phyloP scores from a whole-genome alignment of 2,113 vertebrate genomes.

The Periophthalmus modestus region DNA sequence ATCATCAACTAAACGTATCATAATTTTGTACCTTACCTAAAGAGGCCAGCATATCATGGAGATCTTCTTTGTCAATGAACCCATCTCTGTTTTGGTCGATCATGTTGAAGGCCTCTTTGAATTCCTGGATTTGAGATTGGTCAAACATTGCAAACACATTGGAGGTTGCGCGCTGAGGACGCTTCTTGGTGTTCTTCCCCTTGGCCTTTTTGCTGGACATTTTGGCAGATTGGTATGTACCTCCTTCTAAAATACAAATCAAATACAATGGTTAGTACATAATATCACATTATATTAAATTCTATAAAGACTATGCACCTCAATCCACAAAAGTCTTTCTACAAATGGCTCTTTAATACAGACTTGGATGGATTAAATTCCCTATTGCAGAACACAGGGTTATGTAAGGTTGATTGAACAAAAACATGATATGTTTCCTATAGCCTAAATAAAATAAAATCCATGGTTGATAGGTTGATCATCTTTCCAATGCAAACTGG shows the following conservation, averaged over 20 bases:
- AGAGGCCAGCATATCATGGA: conserved; percentile 93
- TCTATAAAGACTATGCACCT: not conserved
- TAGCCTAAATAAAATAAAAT: too few species aligned
- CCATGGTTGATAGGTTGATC: too few species aligned
- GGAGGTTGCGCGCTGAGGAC: conserved; percentile 91
- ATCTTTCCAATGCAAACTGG: too few species aligned
- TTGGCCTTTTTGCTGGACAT: conserved; percentile 96
- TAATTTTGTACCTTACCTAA: conserved; percentile 74
- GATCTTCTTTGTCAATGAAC: conserved; percentile 92
- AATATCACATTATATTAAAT: not conserved
- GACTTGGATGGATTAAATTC: too few species aligned
- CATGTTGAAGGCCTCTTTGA: conserved; percentile 96
- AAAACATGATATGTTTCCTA: too few species aligned
- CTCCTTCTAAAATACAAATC: conserved; percentile 7
- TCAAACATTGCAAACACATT: conserved; percentile 95
- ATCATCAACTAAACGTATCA: not conserved
- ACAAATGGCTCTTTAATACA: too few species aligned
- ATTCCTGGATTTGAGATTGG: conserved; percentile 93
- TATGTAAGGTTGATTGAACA: too few species aligned
- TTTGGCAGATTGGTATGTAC: conserved; percentile 48
- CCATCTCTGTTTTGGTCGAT: conserved; percentile 93
- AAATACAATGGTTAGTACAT: not conserved
- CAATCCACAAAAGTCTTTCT: too few species aligned
- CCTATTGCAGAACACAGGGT: too few species aligned
- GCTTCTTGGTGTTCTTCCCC: conserved; percentile 95